These are phyloP conservation scores for Zelleria hepariella DNA, from an alignment of 2,888 invertebrate genomes.

Conservation along the genomic window DNA sequence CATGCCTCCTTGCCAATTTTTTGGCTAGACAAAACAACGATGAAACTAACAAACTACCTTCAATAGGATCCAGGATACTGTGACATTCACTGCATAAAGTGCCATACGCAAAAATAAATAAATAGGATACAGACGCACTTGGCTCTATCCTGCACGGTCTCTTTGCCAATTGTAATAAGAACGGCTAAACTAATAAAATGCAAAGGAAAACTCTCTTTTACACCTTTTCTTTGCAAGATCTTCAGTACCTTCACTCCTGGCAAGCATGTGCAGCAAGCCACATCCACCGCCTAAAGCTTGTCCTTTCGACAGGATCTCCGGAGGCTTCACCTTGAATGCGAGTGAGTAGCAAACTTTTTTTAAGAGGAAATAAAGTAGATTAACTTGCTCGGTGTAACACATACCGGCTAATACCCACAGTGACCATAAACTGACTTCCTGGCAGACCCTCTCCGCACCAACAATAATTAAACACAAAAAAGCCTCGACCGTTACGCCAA, in stretches of 20 bases:
- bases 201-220: too few species aligned
- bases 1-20: background rate
- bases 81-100: too few species aligned
- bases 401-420: background rate
- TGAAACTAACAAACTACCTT: too few species aligned
- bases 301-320: background rate
- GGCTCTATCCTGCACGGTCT: too few species aligned
- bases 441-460: background rate
- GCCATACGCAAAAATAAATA: too few species aligned
- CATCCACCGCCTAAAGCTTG: background rate
- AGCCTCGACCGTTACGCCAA: slow-evolving; percentile 55
- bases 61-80: too few species aligned
- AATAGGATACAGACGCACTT: too few species aligned
- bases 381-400: background rate
- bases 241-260: too few species aligned
- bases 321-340: background rate
- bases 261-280: background rate
- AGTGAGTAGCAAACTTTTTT: background rate
- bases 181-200: too few species aligned
- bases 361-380: background rate
- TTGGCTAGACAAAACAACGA: too few species aligned
- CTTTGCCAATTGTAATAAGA: too few species aligned
- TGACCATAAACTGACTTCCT: background rate
- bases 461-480: slow-evolving; percentile 2
- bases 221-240: too few species aligned